phyloP scores from a whole-genome alignment of 2,888 invertebrate species.

The Steromphala cineraria region DNA sequence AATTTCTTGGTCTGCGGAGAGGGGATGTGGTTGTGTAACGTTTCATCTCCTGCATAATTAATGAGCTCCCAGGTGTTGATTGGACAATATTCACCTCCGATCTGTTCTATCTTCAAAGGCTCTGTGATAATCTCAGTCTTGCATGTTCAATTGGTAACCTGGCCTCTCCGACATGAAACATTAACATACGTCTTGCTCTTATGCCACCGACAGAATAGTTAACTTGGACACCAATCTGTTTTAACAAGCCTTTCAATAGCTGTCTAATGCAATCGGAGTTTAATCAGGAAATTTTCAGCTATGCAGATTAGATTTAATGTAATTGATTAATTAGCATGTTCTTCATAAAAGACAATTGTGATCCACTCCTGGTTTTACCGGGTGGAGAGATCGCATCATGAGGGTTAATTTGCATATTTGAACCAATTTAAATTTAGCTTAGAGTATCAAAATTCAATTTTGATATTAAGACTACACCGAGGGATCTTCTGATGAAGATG shows the following conservation, averaged over 20 bases:
- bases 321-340: conserved; percentile 13
- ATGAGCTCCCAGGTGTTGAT: not conserved
- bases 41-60: not conserved
- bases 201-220: not conserved
- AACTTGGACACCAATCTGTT: not conserved
- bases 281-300: conserved; percentile 1
- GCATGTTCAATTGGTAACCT: not conserved
- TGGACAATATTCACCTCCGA: too few species aligned
- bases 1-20: not conserved
- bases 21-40: not conserved
- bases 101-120: not conserved
- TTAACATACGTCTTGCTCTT: not conserved
- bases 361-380: not conserved
- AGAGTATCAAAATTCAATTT: conserved; percentile 2
- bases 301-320: conserved; percentile 2
- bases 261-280: conserved; percentile 4
- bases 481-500: too few species aligned
- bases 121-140: not conserved
- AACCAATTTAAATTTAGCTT: not conserved
- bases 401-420: not conserved
- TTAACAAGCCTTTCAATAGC: not conserved
- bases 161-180: not conserved
- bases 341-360: not conserved
- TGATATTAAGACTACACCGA: not conserved
- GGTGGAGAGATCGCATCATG: not conserved